A percentile compares a stretch with the other conserved stretches of the same genome.
Evolutionary conservation across 1,140 invertebrate genomes (phyloP).

Genomic region (Phenacoccus solenopsis): DNA sequence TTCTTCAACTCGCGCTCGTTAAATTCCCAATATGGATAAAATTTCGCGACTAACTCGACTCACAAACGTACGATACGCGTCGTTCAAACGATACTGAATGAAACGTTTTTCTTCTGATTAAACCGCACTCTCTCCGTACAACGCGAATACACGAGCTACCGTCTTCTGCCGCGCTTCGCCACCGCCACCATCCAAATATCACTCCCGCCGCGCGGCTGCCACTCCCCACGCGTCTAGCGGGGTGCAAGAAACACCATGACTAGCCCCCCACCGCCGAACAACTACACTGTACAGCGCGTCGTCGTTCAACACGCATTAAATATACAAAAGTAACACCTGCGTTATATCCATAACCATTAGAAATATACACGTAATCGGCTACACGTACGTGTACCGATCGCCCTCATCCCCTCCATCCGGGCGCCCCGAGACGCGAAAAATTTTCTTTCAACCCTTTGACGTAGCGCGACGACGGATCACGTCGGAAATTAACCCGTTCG

Average conservation of each 20-base stretch:
- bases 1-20: no score
- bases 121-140: background rate
- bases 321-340: constrained; percentile 1
- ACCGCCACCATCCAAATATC: background rate
- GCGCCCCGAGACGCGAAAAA: background rate
- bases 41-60: no score
- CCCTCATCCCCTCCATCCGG: background rate
- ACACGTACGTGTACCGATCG: background rate
- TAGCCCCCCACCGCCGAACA: background rate
- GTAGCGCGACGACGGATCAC: no score
- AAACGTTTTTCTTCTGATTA: background rate
- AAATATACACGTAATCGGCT: background rate
- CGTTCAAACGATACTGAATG: background rate
- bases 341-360: background rate
- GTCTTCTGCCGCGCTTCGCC: background rate
- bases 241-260: background rate
- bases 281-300: background rate
- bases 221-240: background rate
- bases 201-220: background rate
- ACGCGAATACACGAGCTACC: background rate
- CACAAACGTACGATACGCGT: background rate
- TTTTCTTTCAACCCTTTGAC: no score
- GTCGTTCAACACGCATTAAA: constrained; percentile 1
- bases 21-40: no score
- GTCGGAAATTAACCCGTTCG: no score